phyloP scores from a whole-genome alignment of 2,797 vertebrate genomes.

The Stomatorhinus walkeri region DNA sequence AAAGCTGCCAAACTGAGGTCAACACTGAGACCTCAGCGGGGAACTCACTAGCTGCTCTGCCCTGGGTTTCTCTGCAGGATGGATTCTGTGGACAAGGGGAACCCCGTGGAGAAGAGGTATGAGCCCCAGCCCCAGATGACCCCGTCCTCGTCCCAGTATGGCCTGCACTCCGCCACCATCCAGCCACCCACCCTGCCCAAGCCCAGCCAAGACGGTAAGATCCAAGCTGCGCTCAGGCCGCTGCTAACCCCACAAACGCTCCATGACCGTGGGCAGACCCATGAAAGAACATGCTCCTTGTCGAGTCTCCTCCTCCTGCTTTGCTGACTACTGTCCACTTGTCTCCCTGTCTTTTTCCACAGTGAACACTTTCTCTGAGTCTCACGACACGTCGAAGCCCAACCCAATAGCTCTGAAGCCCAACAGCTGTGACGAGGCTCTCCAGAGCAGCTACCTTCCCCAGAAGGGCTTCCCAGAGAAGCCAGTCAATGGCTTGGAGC shows the following conservation, averaged over 20 bases:
- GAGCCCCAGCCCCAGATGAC: slow-evolving; percentile 73
- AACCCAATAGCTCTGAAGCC: slow-evolving; percentile 75
- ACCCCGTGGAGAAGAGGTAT: slow-evolving; percentile 77
- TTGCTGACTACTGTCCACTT: background rate
- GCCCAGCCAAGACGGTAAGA: slow-evolving; percentile 75
- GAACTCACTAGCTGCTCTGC: background rate
- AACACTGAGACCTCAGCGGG: background rate
- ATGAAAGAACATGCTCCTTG: background rate
- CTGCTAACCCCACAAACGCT: background rate
- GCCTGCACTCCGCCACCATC: slow-evolving; percentile 59
- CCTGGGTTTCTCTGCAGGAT: slow-evolving; percentile 57
- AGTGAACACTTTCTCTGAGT: slow-evolving; percentile 74
- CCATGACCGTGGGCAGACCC: background rate
- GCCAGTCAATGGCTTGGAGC: slow-evolving; percentile 74
- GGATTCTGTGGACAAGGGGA: slow-evolving; percentile 73
- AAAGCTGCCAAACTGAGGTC: background rate
- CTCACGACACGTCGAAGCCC: slow-evolving; percentile 66
- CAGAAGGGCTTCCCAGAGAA: slow-evolving; percentile 88
- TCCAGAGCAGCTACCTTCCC: slow-evolving; percentile 76
- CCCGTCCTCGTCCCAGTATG: slow-evolving; percentile 73
- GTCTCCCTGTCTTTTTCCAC: slow-evolving; percentile 20
- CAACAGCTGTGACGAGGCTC: slow-evolving; percentile 69
- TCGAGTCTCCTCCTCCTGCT: background rate
- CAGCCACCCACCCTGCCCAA: slow-evolving; percentile 78
- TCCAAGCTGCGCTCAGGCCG: background rate